These are phyloP conservation scores for Pammene fasciana DNA, from an alignment of 2,888 invertebrate species.

Conservation along the genomic window DNA sequence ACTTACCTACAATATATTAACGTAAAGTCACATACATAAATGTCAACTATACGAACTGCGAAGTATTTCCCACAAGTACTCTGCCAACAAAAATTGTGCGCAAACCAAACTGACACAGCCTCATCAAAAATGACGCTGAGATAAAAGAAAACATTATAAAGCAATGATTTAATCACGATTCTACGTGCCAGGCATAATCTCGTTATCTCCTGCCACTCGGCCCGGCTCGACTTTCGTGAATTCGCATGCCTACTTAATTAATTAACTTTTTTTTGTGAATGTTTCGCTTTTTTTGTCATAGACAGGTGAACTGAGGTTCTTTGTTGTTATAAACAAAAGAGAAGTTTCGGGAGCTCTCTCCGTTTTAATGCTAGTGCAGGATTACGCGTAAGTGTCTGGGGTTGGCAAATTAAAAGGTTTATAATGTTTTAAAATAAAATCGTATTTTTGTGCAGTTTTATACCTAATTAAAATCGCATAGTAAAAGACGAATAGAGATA, in stretches of 20 bases:
- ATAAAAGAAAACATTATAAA: constrained; percentile 59
- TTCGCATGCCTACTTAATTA: constrained; percentile 77
- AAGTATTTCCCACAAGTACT: constrained; percentile 6
- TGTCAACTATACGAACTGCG: not conserved
- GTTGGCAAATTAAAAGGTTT: constrained; percentile 2
- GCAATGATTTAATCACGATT: constrained; percentile 72
- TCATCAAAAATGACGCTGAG: constrained; percentile 32
- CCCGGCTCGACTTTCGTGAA: constrained; percentile 73
- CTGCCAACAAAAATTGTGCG: constrained; percentile 20
- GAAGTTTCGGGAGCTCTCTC: constrained; percentile 2
- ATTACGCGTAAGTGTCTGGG: not conserved
- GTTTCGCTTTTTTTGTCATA: constrained; percentile 52
- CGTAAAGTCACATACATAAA: not conserved
- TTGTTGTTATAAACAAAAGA: constrained; percentile 20
- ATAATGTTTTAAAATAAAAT: not conserved
- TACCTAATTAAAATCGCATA: too few relatives aligned
- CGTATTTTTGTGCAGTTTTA: too few relatives aligned
- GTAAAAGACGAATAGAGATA: too few relatives aligned
- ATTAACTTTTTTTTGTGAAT: constrained; percentile 73
- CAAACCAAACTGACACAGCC: constrained; percentile 18
- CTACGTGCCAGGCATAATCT: constrained; percentile 72
- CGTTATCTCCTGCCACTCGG: constrained; percentile 66
- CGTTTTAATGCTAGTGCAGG: constrained; percentile 3
- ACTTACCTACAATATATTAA: not conserved
- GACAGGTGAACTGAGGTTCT: constrained; percentile 54